Percentiles rank a stretch among this genome's conserved stretches.
Evolutionary conservation across 1,140 invertebrate genomes (phyloP).

Genomic region (Neodiprion fabricii): DNA sequence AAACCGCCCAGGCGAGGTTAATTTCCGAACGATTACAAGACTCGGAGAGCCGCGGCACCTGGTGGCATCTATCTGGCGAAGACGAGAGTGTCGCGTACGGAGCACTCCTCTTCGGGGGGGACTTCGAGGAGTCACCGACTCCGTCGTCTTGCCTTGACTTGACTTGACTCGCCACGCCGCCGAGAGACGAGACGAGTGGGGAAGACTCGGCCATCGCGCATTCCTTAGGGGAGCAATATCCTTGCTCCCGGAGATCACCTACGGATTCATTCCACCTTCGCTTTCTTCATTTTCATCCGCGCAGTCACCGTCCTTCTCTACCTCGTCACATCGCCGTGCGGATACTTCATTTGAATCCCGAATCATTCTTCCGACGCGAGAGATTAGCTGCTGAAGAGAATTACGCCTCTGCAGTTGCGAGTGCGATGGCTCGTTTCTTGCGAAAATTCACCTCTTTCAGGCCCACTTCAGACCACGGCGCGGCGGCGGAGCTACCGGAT

Average conservation of each 20-base stretch:
- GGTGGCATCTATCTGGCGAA: slow-evolving; percentile 29
- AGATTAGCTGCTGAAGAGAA: too few species aligned
- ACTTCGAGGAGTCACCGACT: too few species aligned
- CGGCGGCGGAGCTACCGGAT: background rate
- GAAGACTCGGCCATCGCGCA: background rate
- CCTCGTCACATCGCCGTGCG: background rate
- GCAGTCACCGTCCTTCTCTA: background rate
- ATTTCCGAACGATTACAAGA: slow-evolving; percentile 57
- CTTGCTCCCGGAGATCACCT: background rate
- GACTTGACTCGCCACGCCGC: background rate
- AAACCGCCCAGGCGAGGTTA: slow-evolving; percentile 54
- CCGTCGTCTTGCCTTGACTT: too few species aligned
- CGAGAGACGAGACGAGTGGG: background rate
- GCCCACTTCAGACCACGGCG: background rate
- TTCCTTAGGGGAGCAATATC: background rate
- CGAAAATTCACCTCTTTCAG: too few species aligned
- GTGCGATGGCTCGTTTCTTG: too few species aligned
- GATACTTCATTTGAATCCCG: too few species aligned
- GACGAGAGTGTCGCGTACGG: background rate
- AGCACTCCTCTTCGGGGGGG: background rate
- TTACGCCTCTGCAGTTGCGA: too few species aligned
- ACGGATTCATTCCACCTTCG: background rate
- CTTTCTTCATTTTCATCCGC: background rate
- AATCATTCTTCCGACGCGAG: too few species aligned
- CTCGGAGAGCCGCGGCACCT: slow-evolving; percentile 41